phyloP scores from a whole-genome alignment of 1,140 invertebrate species.

The Drosophila mauritiana region DNA sequence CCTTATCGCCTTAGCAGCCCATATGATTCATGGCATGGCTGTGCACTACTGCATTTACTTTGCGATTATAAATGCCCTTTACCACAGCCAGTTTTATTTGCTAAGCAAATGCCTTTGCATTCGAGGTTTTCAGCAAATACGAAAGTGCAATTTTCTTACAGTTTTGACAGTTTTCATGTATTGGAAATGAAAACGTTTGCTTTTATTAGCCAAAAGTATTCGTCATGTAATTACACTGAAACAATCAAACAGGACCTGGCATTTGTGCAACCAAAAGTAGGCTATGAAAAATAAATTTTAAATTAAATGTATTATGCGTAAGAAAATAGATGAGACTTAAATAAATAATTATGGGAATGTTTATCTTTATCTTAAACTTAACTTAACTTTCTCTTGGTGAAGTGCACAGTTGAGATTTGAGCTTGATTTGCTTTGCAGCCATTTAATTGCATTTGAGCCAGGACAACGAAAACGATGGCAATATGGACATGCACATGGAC shows the following conservation, averaged over 20 bases:
- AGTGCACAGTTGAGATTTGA: constrained; percentile 15
- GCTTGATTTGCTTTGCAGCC: constrained; percentile 33
- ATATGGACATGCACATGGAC: constrained; percentile 4
- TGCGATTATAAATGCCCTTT: neutral
- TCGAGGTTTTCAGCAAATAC: neutral
- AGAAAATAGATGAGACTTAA: no score
- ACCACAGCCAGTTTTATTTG: neutral
- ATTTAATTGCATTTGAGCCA: constrained; percentile 53
- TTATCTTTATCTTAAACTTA: no score
- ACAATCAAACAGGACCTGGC: no score
- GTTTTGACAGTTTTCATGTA: no score
- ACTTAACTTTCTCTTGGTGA: neutral
- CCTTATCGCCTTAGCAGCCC: neutral
- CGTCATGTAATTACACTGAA: no score
- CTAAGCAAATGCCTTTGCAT: neutral
- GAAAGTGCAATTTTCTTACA: no score
- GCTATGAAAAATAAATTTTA: no score
- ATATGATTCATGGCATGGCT: neutral
- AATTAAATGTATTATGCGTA: no score
- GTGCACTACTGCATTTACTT: neutral
- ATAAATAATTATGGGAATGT: no score
- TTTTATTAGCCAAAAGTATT: no score
- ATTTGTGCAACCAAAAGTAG: no score
- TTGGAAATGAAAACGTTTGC: no score
- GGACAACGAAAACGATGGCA: neutral